phyloP scores from a whole-genome alignment of 1,140 invertebrate genomes.

The Brachionus paranguensis region DNA sequence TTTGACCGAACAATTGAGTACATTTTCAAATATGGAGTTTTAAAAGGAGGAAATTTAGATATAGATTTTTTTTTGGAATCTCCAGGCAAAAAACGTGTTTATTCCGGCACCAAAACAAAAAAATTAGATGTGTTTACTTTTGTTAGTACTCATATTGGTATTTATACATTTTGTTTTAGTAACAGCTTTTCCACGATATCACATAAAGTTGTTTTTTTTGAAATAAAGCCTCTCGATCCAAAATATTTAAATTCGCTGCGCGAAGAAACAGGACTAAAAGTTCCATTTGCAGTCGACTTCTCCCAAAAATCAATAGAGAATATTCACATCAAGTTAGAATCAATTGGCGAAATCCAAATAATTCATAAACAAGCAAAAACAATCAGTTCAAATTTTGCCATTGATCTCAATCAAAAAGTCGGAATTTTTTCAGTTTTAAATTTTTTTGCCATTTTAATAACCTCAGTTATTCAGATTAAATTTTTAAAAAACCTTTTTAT shows the following conservation, averaged over 20 bases:
- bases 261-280: not conserved
- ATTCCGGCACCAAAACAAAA: not conserved
- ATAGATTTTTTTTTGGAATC: conserved; percentile 25
- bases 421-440: not conserved
- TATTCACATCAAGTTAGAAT: not conserved
- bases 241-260: not conserved
- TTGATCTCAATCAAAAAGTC: not conserved
- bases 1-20: conserved; percentile 18
- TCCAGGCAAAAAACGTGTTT: not conserved
- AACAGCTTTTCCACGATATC: conserved; percentile 25
- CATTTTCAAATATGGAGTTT: conserved; percentile 1
- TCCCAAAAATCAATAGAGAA: not conserved
- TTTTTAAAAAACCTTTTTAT: not conserved
- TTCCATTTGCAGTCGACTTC: not conserved
- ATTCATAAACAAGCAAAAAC: not conserved
- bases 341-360: not conserved
- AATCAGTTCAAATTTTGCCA: not conserved
- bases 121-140: conserved; percentile 13
- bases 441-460: not conserved
- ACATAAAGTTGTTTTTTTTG: conserved; percentile 19
- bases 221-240: not conserved
- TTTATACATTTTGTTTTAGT: conserved; percentile 18
- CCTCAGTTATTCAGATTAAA: not conserved
- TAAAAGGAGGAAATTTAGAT: conserved; percentile 22
- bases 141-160: not conserved